Conservation (phyloP, 1,140 invertebrate genomes). For the Heliconius eleuchia region DNA sequence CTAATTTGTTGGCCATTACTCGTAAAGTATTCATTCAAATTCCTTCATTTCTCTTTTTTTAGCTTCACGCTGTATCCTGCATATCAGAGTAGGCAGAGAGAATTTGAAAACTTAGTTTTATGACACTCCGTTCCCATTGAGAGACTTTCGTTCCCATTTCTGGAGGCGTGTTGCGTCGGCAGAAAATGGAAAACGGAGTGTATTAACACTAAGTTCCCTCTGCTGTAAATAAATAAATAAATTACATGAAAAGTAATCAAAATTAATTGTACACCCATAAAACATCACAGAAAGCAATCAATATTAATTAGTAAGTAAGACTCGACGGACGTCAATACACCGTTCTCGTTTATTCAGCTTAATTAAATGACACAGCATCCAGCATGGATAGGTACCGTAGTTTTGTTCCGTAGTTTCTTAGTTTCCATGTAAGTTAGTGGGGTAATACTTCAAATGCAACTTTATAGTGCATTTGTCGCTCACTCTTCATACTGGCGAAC, state of each 20-base stretch:
- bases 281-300: conserved; percentile 34
- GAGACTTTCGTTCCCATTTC: too few species aligned
- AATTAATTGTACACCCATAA: not conserved
- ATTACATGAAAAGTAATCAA: not conserved
- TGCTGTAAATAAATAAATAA: too few species aligned
- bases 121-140: too few species aligned
- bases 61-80: too few species aligned
- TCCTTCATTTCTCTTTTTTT: too few species aligned
- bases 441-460: conserved; percentile 73
- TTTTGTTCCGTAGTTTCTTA: conserved; percentile 45
- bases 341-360: conserved; percentile 51
- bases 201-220: too few species aligned
- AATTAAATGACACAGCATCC: conserved; percentile 59
- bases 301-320: conserved; percentile 51
- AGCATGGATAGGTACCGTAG: conserved; percentile 16
- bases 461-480: conserved; percentile 56
- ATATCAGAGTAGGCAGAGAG: too few species aligned
- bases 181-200: too few species aligned
- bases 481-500: not conserved
- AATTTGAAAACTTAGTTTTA: too few species aligned
- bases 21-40: not conserved
- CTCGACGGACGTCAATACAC: conserved; percentile 33
- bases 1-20: not conserved
- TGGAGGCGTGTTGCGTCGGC: too few species aligned
- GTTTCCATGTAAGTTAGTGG: conserved; percentile 56